A percentile compares a stretch with the other conserved stretches of the same genome.
phyloP scores from a whole-genome alignment of 2,797 vertebrate genomes.

The Macroramphosus scolopax region DNA sequence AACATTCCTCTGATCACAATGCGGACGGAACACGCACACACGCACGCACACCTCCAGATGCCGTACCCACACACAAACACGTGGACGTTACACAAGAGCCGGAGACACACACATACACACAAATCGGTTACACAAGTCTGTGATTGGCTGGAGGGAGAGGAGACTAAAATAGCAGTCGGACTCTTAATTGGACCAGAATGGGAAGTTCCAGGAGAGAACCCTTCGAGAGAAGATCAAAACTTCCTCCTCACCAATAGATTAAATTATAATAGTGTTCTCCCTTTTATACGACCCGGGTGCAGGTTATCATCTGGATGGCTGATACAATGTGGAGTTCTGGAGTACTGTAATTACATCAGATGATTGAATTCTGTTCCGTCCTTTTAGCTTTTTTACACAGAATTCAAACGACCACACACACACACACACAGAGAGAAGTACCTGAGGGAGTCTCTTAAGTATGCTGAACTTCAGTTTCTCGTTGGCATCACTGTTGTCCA shows the following conservation, averaged over 20 bases:
- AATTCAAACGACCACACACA: too few relatives aligned
- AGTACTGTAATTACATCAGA: too few relatives aligned
- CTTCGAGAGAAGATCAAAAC: constrained; percentile 22
- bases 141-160: constrained; percentile 54
- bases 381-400: too few relatives aligned
- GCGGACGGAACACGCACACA: constrained; percentile 25
- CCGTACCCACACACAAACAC: constrained; percentile 34
- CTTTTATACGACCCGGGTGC: not conserved
- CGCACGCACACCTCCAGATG: constrained; percentile 16
- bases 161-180: constrained; percentile 62
- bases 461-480: constrained; percentile 90
- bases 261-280: constrained; percentile 28
- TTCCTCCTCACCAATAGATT: constrained; percentile 24
- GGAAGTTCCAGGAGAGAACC: constrained; percentile 38
- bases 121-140: constrained; percentile 43
- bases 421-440: too few relatives aligned
- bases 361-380: too few relatives aligned
- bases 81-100: constrained; percentile 50
- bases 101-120: constrained; percentile 11
- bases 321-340: too few relatives aligned
- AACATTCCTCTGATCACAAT: constrained; percentile 57
- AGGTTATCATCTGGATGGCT: too few relatives aligned
- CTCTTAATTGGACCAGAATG: constrained; percentile 55
- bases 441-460: constrained; percentile 87
- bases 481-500: constrained; percentile 81